phyloP scores from a whole-genome alignment of 2,797 vertebrate species.

The Anguilla pacifica region DNA sequence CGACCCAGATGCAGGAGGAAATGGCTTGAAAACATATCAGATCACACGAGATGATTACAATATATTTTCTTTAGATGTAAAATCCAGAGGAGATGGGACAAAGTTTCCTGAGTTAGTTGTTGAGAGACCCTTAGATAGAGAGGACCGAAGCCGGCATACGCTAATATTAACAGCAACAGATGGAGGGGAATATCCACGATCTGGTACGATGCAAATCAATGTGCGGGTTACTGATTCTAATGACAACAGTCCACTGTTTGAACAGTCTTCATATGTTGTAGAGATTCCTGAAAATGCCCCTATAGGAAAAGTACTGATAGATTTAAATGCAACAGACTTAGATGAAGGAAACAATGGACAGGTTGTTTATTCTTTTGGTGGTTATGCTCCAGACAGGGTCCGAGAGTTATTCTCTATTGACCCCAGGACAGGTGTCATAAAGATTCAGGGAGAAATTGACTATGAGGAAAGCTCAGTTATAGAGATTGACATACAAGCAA shows the following conservation, averaged over 20 bases:
- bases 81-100: constrained; percentile 94
- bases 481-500: constrained; percentile 95
- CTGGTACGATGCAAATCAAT: constrained; percentile 93
- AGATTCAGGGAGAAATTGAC: constrained; percentile 95
- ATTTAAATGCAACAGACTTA: constrained; percentile 95
- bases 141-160: constrained; percentile 95
- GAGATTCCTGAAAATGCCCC: constrained; percentile 94
- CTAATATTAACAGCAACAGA: constrained; percentile 93
- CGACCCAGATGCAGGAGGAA: constrained; percentile 92
- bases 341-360: constrained; percentile 96
- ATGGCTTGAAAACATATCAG: constrained; percentile 94
- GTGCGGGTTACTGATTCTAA: constrained; percentile 98
- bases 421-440: constrained; percentile 91
- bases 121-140: constrained; percentile 90
- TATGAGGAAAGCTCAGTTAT: constrained; percentile 95
- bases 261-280: constrained; percentile 90
- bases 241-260: constrained; percentile 96
- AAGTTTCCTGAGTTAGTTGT: constrained; percentile 98
- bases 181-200: constrained; percentile 90
- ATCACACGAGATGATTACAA: constrained; percentile 95
- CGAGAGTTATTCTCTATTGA: constrained; percentile 96
- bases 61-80: constrained; percentile 97
- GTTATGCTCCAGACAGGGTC: constrained; percentile 90
- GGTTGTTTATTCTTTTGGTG: constrained; percentile 95
- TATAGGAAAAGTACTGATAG: constrained; percentile 87